Evolutionary conservation across 2,888 invertebrate species (phyloP).

Genomic region (Thecophora atra): DNA sequence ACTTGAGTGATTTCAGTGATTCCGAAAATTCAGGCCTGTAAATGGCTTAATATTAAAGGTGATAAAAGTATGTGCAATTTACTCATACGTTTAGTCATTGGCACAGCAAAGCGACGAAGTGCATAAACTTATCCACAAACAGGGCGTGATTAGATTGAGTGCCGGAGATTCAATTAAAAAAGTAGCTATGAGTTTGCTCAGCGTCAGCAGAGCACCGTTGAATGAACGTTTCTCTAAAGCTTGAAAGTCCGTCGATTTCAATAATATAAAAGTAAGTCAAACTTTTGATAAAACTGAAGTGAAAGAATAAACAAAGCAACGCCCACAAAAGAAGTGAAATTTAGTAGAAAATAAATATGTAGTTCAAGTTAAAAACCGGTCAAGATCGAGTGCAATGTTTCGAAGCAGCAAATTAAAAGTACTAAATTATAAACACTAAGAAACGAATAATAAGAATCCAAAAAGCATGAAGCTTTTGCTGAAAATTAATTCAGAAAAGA

Average conservation of each 20-base stretch:
- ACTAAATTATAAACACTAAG: background rate
- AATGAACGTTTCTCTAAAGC: background rate
- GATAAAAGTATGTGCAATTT: no score
- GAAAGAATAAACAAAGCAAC: background rate
- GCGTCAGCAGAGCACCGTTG: background rate
- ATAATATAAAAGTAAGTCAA: background rate
- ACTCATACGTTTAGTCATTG: no score
- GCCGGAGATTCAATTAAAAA: background rate
- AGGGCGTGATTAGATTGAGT: conserved; percentile 6
- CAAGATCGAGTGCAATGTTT: no score
- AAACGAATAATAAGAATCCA: conserved; percentile 19
- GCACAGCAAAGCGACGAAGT: background rate
- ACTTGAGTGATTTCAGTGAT: conserved; percentile 19
- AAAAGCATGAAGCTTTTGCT: conserved; percentile 62
- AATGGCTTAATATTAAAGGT: no score
- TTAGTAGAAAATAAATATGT: no score
- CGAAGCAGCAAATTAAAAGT: no score
- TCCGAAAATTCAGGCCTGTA: no score
- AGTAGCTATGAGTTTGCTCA: background rate
- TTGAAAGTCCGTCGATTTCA: no score
- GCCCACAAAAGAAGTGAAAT: no score
- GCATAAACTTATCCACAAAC: background rate
- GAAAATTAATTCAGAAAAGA: conserved; percentile 63
- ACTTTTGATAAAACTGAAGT: no score
- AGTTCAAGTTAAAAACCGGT: no score